These are phyloP conservation scores for Apotomis capreana DNA, from an alignment of 2,888 invertebrate species.

Conservation along the genomic window DNA sequence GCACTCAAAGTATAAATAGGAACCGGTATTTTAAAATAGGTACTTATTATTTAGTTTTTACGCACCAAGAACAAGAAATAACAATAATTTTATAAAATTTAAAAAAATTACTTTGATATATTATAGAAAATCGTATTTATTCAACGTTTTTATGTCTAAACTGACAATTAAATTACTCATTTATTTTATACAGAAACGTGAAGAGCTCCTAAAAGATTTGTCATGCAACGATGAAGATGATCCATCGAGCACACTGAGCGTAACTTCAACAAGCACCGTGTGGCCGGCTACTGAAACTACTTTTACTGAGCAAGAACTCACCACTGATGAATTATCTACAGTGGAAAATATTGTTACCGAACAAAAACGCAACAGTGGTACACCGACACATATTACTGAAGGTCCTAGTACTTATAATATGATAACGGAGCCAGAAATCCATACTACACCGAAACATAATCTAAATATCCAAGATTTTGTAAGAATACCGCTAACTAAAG, in stretches of 20 bases:
- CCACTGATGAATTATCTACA: constrained; percentile 61
- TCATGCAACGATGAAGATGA: constrained; percentile 83
- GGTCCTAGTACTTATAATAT: constrained; percentile 49
- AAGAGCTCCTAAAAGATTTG: constrained; percentile 83
- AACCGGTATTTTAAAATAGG: no score
- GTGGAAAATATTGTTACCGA: constrained; percentile 63
- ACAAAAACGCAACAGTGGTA: constrained; percentile 57
- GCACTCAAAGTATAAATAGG: no score
- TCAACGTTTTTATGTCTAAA: no score
- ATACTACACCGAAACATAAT: constrained; percentile 31
- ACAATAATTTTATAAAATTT: no score
- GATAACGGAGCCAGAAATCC: constrained; percentile 48
- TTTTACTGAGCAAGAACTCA: constrained; percentile 61
- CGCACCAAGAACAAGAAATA: no score
- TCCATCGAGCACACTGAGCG: constrained; percentile 56
- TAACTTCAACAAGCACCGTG: constrained; percentile 54
- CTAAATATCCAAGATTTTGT: constrained; percentile 40
- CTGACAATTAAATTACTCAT: not conserved
- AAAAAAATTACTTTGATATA: no score
- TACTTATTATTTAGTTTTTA: no score
- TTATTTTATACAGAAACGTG: constrained; percentile 78
- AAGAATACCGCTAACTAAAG: constrained; percentile 55
- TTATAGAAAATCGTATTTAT: no score
- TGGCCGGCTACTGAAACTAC: constrained; percentile 57
- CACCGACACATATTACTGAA: constrained; percentile 41